These are phyloP conservation scores for Hoplias malabaricus DNA, from an alignment of 2,113 vertebrate species.

Conservation along the genomic window DNA sequence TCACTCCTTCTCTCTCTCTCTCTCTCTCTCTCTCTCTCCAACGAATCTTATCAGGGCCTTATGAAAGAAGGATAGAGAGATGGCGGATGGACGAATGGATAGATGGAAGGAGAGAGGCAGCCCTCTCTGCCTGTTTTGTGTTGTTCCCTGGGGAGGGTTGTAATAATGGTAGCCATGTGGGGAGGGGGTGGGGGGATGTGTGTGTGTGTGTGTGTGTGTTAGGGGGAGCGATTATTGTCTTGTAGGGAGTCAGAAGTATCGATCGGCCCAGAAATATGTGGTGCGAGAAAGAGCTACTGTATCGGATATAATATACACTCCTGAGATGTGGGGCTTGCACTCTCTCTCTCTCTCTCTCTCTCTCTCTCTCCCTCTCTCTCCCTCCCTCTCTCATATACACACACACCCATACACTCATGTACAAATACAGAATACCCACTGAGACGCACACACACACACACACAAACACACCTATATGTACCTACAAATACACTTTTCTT, in stretches of 20 bases:
- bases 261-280: conserved; percentile 96
- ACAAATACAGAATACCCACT: conserved; percentile 23
- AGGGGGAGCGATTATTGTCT: conserved; percentile 92
- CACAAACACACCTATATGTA: conserved; percentile 36
- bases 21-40: conserved; percentile 19
- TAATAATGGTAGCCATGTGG: conserved; percentile 84
- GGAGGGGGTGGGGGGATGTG: conserved; percentile 66
- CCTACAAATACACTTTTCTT: not conserved
- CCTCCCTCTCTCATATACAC: conserved; percentile 50
- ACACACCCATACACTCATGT: conserved; percentile 21
- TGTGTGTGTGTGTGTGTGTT: not conserved
- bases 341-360: conserved; percentile 71
- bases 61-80: conserved; percentile 43
- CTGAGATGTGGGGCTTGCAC: conserved; percentile 74
- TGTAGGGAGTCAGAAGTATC: conserved; percentile 97
- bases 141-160: conserved; percentile 80
- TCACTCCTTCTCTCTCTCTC: not conserved
- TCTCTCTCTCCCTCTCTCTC: conserved; percentile 69
- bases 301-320: conserved; percentile 96
- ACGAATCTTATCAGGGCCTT: not conserved
- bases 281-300: conserved; percentile 90
- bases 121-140: conserved; percentile 67
- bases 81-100: conserved; percentile 49
- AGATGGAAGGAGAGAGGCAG: conserved; percentile 54
- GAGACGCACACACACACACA: conserved; percentile 9